phyloP scores from a whole-genome alignment of 2,113 vertebrate species.

The Xenotilapia caudafasciata region DNA sequence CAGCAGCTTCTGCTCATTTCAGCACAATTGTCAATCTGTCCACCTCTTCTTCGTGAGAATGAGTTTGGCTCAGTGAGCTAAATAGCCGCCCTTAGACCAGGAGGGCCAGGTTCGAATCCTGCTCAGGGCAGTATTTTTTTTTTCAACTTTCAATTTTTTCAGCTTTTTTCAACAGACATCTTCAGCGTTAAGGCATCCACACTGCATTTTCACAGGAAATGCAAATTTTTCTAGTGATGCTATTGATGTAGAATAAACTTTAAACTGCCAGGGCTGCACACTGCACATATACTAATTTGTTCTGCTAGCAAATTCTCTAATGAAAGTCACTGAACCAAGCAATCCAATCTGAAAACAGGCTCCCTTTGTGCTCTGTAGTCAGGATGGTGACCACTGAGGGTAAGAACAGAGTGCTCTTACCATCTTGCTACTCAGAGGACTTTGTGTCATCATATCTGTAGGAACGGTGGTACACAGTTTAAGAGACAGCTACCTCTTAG shows the following conservation, averaged over 20 bases:
- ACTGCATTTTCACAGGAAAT: too few relatives aligned
- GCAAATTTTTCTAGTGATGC: neutral
- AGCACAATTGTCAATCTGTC: too few relatives aligned
- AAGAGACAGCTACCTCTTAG: neutral
- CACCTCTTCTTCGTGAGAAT: too few relatives aligned
- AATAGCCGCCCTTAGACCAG: too few relatives aligned
- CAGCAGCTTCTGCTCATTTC: too few relatives aligned
- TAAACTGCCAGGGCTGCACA: neutral
- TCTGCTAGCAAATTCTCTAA: fast-evolving
- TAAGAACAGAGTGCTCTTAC: neutral
- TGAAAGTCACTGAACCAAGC: neutral
- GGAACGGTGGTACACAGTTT: neutral
- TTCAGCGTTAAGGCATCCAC: too few relatives aligned
- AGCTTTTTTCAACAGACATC: too few relatives aligned
- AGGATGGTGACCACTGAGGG: neutral
- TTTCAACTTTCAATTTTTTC: too few relatives aligned
- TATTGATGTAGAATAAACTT: neutral
- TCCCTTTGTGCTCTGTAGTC: neutral
- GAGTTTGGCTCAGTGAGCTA: too few relatives aligned
- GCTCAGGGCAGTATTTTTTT: too few relatives aligned
- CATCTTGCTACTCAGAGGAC: neutral
- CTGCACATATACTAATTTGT: neutral
- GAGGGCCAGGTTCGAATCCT: too few relatives aligned
- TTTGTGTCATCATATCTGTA: neutral
- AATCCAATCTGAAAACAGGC: neutral